Evolutionary conservation across 2,888 invertebrate genomes (phyloP).

Genomic region (Dermolepida albohirtum): DNA sequence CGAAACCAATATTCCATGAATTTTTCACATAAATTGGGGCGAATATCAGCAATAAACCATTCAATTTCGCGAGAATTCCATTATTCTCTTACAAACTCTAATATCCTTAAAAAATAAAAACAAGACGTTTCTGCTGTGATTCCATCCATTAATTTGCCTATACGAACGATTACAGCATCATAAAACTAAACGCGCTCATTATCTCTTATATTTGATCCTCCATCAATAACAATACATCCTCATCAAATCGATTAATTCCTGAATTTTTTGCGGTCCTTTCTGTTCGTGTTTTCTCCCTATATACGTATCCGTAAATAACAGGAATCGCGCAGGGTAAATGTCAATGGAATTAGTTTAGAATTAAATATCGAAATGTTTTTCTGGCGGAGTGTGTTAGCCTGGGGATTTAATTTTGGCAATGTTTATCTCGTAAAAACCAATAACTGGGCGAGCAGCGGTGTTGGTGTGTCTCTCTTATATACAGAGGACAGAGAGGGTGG

Average conservation of each 20-base stretch:
- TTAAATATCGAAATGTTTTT: conserved; percentile 66
- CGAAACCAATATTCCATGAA: no score
- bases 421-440: conserved; percentile 66
- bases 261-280: conserved; percentile 7
- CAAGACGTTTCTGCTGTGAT: no score
- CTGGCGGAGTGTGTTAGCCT: conserved; percentile 62
- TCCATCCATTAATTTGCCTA: no score
- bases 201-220: no score
- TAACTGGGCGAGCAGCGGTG: conserved; percentile 57
- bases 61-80: no score
- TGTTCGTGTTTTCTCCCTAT: background rate
- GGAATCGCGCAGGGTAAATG: conserved; percentile 50
- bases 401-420: conserved; percentile 65
- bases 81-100: no score
- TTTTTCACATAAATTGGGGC: no score
- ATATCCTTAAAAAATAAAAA: no score
- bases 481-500: conserved; percentile 50
- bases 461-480: conserved; percentile 51
- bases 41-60: no score
- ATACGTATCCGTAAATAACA: conserved; percentile 25
- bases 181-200: no score
- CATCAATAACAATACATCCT: background rate
- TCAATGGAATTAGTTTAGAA: conserved; percentile 62
- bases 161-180: no score
- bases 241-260: no score